These are phyloP conservation scores for Brassicogethes aeneus DNA, from an alignment of 2,888 invertebrate species.

Conservation along the genomic window DNA sequence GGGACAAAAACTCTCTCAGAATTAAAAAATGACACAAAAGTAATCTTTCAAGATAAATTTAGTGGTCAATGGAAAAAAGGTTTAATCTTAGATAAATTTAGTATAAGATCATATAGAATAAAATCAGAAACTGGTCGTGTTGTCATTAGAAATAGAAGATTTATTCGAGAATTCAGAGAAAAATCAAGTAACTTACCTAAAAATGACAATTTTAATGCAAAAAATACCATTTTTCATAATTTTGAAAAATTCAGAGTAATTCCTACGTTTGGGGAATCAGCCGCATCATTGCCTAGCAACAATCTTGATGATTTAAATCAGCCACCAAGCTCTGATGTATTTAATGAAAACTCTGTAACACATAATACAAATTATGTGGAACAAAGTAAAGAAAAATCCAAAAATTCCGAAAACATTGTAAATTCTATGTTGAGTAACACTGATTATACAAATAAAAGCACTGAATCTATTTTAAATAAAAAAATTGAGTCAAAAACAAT, in stretches of 20 bases:
- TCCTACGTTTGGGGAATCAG: background rate
- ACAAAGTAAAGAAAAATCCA: background rate
- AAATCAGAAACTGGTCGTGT: constrained; percentile 4
- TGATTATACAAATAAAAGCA: background rate
- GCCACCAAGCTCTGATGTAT: background rate
- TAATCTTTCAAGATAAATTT: constrained; percentile 4
- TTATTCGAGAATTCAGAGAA: constrained; percentile 3
- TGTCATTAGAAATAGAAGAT: constrained; percentile 7
- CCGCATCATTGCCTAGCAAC: background rate
- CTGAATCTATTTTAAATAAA: background rate
- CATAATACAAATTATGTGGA: background rate
- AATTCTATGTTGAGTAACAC: background rate
- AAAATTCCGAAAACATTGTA: background rate
- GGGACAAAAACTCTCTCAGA: constrained; percentile 2
- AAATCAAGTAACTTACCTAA: background rate
- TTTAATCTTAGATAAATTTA: constrained; percentile 4
- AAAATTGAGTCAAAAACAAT: background rate
- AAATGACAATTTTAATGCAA: constrained; percentile 1
- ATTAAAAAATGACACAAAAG: background rate
- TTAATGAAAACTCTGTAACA: background rate
- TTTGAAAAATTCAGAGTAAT: background rate
- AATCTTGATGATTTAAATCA: background rate
- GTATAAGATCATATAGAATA: constrained; percentile 5
- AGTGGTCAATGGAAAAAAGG: constrained; percentile 5
- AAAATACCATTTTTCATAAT: background rate